phyloP scores from a whole-genome alignment of 1,140 invertebrate genomes.

The Contarinia nasturtii region DNA sequence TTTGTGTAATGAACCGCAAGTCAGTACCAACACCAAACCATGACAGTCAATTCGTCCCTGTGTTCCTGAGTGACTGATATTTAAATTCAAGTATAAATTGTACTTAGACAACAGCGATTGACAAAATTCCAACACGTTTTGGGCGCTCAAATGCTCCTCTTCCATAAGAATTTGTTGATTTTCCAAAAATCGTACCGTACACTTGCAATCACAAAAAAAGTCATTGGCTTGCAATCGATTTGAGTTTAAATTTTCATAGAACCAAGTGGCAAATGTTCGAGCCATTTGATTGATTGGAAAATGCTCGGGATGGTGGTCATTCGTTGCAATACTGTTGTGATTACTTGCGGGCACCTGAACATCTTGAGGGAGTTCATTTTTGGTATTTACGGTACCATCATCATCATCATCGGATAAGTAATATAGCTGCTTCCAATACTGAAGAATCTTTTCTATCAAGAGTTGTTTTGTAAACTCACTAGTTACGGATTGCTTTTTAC shows the following conservation, averaged over 20 bases:
- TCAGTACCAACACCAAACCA: conserved; percentile 35
- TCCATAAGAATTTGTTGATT: conserved; percentile 6
- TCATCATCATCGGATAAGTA: neutral
- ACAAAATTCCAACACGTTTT: conserved; percentile 7
- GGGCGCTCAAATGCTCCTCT: conserved; percentile 4
- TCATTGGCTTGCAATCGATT: conserved; percentile 26
- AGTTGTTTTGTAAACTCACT: conserved; percentile 26
- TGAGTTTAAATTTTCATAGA: conserved; percentile 33
- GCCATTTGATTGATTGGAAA: conserved; percentile 26
- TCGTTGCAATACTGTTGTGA: too few relatives aligned
- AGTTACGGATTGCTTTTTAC: conserved; percentile 16
- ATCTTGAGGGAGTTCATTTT: too few relatives aligned
- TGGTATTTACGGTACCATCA: too few relatives aligned
- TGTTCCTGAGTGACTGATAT: conserved; percentile 29
- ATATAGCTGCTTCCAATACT: conserved; percentile 19
- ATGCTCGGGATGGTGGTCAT: neutral
- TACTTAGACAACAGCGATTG: conserved; percentile 8
- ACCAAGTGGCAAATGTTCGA: conserved; percentile 36
- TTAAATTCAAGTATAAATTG: conserved; percentile 34
- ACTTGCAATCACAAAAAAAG: conserved; percentile 31
- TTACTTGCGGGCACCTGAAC: too few relatives aligned
- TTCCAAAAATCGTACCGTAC: conserved; percentile 10
- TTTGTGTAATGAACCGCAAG: conserved; percentile 38
- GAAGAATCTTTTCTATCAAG: conserved; percentile 21
- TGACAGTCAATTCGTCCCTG: conserved; percentile 33